Evolutionary conservation across 2,797 vertebrate genomes (phyloP).

Genomic region (Lindbergichthys nudifrons): DNA sequence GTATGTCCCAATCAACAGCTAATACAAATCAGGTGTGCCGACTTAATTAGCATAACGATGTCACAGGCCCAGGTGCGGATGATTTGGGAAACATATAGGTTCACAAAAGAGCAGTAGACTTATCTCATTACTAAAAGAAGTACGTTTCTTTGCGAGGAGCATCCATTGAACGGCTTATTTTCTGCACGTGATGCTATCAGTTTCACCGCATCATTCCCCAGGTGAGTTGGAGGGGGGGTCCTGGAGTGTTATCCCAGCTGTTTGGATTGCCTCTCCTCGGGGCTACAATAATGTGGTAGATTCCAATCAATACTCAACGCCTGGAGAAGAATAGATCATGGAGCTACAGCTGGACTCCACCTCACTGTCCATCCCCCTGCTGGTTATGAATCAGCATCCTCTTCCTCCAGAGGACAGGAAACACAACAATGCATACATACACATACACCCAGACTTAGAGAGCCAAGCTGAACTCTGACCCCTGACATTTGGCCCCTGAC

Average conservation of each 20-base stretch:
- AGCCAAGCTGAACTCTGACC: slow-evolving; percentile 75
- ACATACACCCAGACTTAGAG: slow-evolving; percentile 54
- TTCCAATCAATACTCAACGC: slow-evolving; percentile 79
- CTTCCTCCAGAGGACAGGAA: slow-evolving; percentile 66
- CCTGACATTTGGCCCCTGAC: slow-evolving; percentile 76
- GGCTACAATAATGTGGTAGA: slow-evolving; percentile 67
- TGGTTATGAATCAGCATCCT: slow-evolving; percentile 80
- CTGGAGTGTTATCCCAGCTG: slow-evolving; percentile 72
- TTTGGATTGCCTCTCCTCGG: slow-evolving; percentile 66
- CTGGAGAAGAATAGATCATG: slow-evolving; percentile 69
- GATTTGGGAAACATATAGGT: neutral
- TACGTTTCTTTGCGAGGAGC: neutral
- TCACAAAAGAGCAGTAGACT: neutral
- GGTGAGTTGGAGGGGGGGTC: slow-evolving; percentile 55
- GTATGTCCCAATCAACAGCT: slow-evolving; percentile 6
- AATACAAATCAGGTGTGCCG: slow-evolving; percentile 44
- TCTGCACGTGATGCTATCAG: slow-evolving; percentile 20
- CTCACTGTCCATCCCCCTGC: slow-evolving; percentile 74
- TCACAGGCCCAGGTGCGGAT: slow-evolving; percentile 9
- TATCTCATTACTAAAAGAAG: neutral
- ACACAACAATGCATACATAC: slow-evolving; percentile 43
- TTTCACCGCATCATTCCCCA: slow-evolving; percentile 37
- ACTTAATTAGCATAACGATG: slow-evolving; percentile 40
- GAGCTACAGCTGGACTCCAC: slow-evolving; percentile 74
- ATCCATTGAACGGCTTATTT: slow-evolving; percentile 23